Evolutionary conservation across 37 sponge, comb jelly and placozoan genomes (phyloP), one percentile per base, ranked within the genome.

Genomic region (Mnemiopsis leidyi): DNA sequence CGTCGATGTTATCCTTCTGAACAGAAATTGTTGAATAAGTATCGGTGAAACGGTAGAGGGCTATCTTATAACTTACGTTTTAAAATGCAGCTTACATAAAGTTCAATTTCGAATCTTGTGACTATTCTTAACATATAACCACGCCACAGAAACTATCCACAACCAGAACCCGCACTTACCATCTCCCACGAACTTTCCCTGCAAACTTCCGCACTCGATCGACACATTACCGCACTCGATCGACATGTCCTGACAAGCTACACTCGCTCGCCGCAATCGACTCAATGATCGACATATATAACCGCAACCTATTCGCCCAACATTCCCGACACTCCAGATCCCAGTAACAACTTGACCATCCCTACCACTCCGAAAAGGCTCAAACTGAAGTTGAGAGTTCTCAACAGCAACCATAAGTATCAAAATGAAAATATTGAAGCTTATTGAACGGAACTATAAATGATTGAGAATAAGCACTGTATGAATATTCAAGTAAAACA

Each of bases 311-410:
- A 69, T 69, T 69, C 73, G 73, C 29, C 73, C 79, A 34, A 48
- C 61, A 48, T 48, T 48, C 61, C 61, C 61, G 61, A 48, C 79
- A 26, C 79, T 34, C 79, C 36, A 31, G 32, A 18, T 0, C 21
- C 79, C 79, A 77, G 79, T 48, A 34, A 3, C 79, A 77, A 32
- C 34, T 77, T 32, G 79, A 77, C 79, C 79, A 77, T 77, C 18
- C 32, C 73, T 77, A 31, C 61, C 79, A 77, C 36, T 32, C 21
- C 32, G 79, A 77, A 77, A 77, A 77, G 79, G 79, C 79, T 34
- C 79, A 32, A 77, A 77, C 26, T 77, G 20, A 34, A 13, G 79
- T 77, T 77, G 79, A 77, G 79, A 77, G 79, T 77, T 77, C 79
- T 77, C 79, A 77, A 77, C 79, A 32, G 7, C n/a, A 77, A 31